Conservation (phyloP, 2,113 vertebrate species). For the Xiphophorus maculatus region DNA sequence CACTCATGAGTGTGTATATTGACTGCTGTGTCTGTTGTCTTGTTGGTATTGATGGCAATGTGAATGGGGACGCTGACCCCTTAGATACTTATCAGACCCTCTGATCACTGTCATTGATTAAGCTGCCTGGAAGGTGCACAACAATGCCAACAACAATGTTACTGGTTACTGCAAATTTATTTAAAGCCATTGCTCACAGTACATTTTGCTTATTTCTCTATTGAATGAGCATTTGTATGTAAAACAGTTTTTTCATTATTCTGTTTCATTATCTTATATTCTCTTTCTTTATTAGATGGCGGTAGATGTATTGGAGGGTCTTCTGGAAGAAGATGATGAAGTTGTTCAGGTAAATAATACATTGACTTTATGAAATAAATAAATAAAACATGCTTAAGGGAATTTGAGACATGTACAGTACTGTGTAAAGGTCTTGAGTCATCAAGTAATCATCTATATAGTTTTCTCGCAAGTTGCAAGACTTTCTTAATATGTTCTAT, state of each 20-base stretch:
- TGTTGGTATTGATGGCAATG: slow-evolving; percentile 61
- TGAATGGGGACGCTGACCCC: slow-evolving; percentile 40
- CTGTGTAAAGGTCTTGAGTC: neutral
- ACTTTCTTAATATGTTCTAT: neutral
- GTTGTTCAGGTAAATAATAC: slow-evolving; percentile 80
- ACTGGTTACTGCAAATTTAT: slow-evolving; percentile 1
- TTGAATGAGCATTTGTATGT: neutral
- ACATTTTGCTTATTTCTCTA: neutral
- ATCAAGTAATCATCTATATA: neutral
- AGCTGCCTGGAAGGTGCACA: slow-evolving; percentile 32
- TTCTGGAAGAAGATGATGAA: slow-evolving; percentile 85
- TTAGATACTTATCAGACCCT: slow-evolving; percentile 52
- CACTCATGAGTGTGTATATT: slow-evolving; percentile 65
- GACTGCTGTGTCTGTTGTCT: slow-evolving; percentile 63
- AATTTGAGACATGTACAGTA: neutral
- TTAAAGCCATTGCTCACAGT: neutral
- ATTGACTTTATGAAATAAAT: neutral
- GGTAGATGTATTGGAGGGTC: slow-evolving; percentile 80
- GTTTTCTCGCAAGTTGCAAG: neutral
- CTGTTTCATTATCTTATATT: neutral
- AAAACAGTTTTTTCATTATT: neutral
- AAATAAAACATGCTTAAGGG: neutral
- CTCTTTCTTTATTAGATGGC: slow-evolving; percentile 68
- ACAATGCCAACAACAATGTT: neutral
- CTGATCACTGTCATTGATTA: slow-evolving; percentile 63